Base-by-base conservation (phyloP, 2,113 vertebrate genomes). In the Chaetura pelagica region DNA sequence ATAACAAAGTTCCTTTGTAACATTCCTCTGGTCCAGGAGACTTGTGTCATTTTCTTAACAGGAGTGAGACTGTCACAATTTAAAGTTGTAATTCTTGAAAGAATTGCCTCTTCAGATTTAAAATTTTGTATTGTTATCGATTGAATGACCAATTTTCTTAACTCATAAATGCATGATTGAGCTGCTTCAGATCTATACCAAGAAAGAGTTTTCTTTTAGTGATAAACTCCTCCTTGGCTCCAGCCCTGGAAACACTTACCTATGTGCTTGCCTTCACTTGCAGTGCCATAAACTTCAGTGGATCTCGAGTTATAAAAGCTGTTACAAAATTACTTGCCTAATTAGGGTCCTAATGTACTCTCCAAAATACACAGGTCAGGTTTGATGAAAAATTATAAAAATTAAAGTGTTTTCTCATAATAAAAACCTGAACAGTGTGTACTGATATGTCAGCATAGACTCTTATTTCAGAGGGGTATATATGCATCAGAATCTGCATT, bases 221-320 rank as follows among this genome's bases (percentile, higher is more conserved):
- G 24, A 15, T 29, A 63, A 74, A 30, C 26, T 18, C 24, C 38
- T 29, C 63, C 46, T 87, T 91, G 66, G 30, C 73, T 85, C 21
- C 14, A 49, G 4, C 32, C 67, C 32, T 42, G 22, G 38, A 32
- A 84, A 27, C 29, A 46, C 0, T 0, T 24, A 7, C 0, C 0
- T 24, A 7, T 4, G 0, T 27, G 20, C 38, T 54, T 89, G 2
- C 42, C 20, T 32, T 35, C 18, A 3, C 44, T 27, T 40, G 57
- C 29, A 82, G 30, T 67, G 63, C 48, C 5, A 2, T 34, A 19
- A 75, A 88, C 38, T 72, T 85, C 51, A 29, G 6, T 21, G 30
- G 18, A 62, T 74, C 29, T 68, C 20, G 0, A 52, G 38, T 63
- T 55, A 57, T 8, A 76, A 46, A 74, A 72, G 16, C 54, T 4